Base-by-base conservation (phyloP, 2,888 invertebrate genomes). In the Drosophila diplacantha region DNA sequence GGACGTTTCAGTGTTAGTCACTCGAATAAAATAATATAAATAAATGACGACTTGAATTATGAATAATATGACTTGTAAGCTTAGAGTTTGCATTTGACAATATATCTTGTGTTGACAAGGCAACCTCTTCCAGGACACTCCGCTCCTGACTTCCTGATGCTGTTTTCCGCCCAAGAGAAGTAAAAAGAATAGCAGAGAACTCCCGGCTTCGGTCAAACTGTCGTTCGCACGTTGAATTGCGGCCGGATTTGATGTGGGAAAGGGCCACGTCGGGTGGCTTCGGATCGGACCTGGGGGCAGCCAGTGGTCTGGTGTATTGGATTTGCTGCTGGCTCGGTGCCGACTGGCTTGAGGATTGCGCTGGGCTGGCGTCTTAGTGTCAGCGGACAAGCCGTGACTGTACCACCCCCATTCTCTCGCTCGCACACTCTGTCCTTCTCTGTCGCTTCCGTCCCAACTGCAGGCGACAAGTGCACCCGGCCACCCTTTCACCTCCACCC, bases 161-260 rank as follows among this genome's bases (percentile, higher is more conserved):
- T 73, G 80, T 69, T 76, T 61, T 67, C 72, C 67, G 69, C 77
- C 80, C 70, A 77, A 72, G 55, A 68, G 75, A 72, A 64, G 29
- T 34, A 64, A 52, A 63, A 41, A 59, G 44, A 54, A 65, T 51
- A 41, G 24, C 64, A 16, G 22, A 22, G 29, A 35, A 29, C 34
- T 37, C 39, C 41, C 31, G 69, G 75, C 81, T 69, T 62, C 81
- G 78, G 78, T 78, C 78, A 78, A 78, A 78, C 78, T 78, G 81
- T 78, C 78, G 83, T 69, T 78, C 81, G 83, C 78, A 78, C 78
- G 78, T 78, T 78, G 79, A 83, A 75, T 81, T 79, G 83, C 75
- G 83, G 78, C 83, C 59, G 72, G 22, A 22, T 20, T 46, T 46
- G 52, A 57, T 32, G 54, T 26, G 59, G 58, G 41, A 51, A 3